Conservation (phyloP, 2,797 vertebrate species). For the Synanceia verrucosa region DNA sequence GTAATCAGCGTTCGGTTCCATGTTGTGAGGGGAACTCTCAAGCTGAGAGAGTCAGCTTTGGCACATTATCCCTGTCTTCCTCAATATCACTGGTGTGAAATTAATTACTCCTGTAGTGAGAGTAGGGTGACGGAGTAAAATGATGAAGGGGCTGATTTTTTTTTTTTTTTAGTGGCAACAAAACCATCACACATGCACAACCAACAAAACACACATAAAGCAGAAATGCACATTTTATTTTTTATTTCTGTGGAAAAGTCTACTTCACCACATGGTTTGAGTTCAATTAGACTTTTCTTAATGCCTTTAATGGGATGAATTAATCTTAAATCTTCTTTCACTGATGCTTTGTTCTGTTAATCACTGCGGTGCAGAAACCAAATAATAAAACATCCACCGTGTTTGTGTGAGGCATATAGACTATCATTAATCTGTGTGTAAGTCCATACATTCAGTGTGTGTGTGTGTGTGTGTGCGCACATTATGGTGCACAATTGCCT, state of each 20-base stretch:
- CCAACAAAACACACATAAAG: constrained; percentile 1
- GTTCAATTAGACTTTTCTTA: constrained; percentile 28
- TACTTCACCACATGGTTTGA: constrained; percentile 9
- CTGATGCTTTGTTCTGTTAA: constrained; percentile 6
- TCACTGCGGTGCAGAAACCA: not conserved
- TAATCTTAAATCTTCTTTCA: constrained; percentile 16
- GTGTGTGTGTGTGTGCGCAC: not conserved
- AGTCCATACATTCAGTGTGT: not conserved
- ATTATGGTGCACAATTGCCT: constrained; percentile 11
- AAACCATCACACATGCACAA: constrained; percentile 19
- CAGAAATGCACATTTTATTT: not conserved
- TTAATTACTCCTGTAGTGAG: constrained; percentile 56
- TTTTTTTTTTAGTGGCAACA: constrained; percentile 25
- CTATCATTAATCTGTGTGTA: not conserved
- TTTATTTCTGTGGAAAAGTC: constrained; percentile 7
- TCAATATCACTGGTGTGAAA: constrained; percentile 58
- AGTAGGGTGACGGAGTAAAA: constrained; percentile 46
- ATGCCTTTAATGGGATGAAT: constrained; percentile 32
- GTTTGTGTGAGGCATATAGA: not conserved
- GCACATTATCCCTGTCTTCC: constrained; percentile 50
- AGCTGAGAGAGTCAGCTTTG: constrained; percentile 44
- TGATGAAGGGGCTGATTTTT: constrained; percentile 27
- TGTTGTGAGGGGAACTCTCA: constrained; percentile 55
- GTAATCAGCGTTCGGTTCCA: constrained; percentile 58
- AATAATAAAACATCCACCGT: not conserved